phyloP scores from a whole-genome alignment of 64 coral and sea anemone genomes.

The Montipora sp. region DNA sequence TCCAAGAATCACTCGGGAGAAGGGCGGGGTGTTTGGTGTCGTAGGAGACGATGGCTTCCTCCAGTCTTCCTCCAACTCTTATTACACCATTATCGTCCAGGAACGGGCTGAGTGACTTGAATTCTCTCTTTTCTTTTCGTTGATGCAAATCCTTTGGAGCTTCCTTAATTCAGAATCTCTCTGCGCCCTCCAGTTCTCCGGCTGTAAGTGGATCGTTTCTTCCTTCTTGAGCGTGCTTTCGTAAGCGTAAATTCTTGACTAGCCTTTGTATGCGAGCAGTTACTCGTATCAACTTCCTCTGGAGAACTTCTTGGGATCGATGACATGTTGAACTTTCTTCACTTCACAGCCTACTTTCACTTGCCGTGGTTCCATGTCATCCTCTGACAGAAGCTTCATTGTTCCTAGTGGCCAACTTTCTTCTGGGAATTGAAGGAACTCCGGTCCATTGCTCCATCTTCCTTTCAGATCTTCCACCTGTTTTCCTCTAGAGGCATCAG shows the following conservation, averaged over 20 bases:
- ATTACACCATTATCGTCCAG: slow-evolving; percentile 50
- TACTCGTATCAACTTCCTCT: slow-evolving; percentile 45
- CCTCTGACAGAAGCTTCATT: neutral
- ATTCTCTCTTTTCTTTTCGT: slow-evolving; percentile 45
- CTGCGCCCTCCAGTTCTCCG: slow-evolving; percentile 27
- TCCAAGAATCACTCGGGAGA: slow-evolving; percentile 22
- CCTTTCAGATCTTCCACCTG: slow-evolving; percentile 55
- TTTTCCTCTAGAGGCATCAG: slow-evolving; percentile 68
- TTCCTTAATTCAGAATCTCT: slow-evolving; percentile 41
- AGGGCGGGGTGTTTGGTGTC: slow-evolving; percentile 59
- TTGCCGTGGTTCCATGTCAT: slow-evolving; percentile 48
- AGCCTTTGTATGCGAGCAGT: slow-evolving; percentile 26
- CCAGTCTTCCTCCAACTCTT: slow-evolving; percentile 58
- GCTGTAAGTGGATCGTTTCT: slow-evolving; percentile 12
- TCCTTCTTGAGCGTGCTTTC: neutral
- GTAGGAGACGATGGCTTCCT: slow-evolving; percentile 42
- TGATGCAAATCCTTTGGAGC: slow-evolving; percentile 21
- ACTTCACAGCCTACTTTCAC: neutral
- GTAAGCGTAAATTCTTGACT: slow-evolving; percentile 1
- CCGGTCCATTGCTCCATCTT: slow-evolving; percentile 73
- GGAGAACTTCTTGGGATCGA: slow-evolving; percentile 45
- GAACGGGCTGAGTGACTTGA: slow-evolving; percentile 53
- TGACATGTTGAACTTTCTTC: slow-evolving; percentile 9
- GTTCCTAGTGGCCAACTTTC: slow-evolving; percentile 43
- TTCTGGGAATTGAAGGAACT: slow-evolving; percentile 58